A percentile compares a stretch with the other conserved stretches of the same genome.
These are phyloP conservation scores for Drosophila jambulina DNA, from an alignment of 1,140 invertebrate genomes.

Conservation along the genomic window DNA sequence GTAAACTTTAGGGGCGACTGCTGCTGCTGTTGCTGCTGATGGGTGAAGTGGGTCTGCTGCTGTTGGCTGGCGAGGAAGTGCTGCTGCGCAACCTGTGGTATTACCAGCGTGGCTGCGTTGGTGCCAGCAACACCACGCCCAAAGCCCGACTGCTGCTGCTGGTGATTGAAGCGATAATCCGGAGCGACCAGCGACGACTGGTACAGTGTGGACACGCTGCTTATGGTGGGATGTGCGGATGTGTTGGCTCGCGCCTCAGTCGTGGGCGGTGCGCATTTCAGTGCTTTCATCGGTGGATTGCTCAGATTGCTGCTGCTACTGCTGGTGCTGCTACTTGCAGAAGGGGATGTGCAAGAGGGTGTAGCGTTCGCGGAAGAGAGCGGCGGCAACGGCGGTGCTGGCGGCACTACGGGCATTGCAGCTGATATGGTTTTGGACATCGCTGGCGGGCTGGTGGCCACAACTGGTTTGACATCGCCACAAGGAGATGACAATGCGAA, in stretches of 20 bases:
- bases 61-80: slow-evolving; percentile 58
- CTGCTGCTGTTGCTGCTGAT: slow-evolving; percentile 58
- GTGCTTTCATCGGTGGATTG: slow-evolving; percentile 77
- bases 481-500: neutral
- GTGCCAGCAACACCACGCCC: slow-evolving; percentile 46
- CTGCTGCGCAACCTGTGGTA: slow-evolving; percentile 67
- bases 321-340: slow-evolving; percentile 31
- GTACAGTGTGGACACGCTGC: slow-evolving; percentile 52
- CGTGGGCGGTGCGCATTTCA: slow-evolving; percentile 67
- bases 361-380: slow-evolving; percentile 5
- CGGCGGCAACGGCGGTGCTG: slow-evolving; percentile 26
- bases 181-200: slow-evolving; percentile 50
- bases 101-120: slow-evolving; percentile 45
- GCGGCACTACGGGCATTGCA: neutral
- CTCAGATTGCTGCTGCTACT: slow-evolving; percentile 62
- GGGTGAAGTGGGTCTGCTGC: slow-evolving; percentile 59
- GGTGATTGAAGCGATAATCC: slow-evolving; percentile 69
- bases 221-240: slow-evolving; percentile 72
- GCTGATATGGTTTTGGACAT: slow-evolving; percentile 37
- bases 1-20: slow-evolving; percentile 69
- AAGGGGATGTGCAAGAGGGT: slow-evolving; percentile 20
- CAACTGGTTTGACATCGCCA: slow-evolving; percentile 64
- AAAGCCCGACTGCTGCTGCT: slow-evolving; percentile 53
- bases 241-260: slow-evolving; percentile 75
- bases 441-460: slow-evolving; percentile 10